Evolutionary conservation across 2,888 invertebrate species (phyloP), one percentile per base, ranked within the genome.

Genomic region (Dolichopus griseipennis): DNA sequence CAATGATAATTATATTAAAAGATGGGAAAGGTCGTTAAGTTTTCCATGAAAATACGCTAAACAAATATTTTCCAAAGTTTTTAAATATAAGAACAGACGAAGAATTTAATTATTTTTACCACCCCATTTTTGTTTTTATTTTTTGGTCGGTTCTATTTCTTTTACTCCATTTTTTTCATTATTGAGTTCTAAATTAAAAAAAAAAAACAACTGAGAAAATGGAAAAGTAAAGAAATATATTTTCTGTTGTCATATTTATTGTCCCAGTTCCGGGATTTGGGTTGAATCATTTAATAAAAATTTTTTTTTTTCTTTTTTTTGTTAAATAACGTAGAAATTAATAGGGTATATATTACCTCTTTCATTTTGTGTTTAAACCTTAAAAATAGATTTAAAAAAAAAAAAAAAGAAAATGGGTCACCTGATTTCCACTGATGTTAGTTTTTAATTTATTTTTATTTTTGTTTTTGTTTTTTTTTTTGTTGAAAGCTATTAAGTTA

Each of bases 201-300:
- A 22, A n/a, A n/a, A n/a, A n/a, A n/a, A n/a, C n/a, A n/a, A n/a
- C n/a, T n/a, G n/a, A n/a, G n/a, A n/a, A n/a, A n/a, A n/a, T n/a
- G 20, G 22, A 22, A 62, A 27, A 27, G 27, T 5, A 27, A 27
- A 27, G 27, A 27, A 27, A 22, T 22, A 27, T n/a, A 18, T 7
- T 33, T 20, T 33, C 34, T 65, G 27, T 37, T 37, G 21, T 65
- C 65, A 18, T 37, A 18, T 33, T 65, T 65, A 65, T 65, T 65
- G 37, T 37, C 10, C n/a, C 34, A 37, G 33, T 37, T 65, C 37
- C 37, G 12, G 37, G 37, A 37, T 37, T 27, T 27, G 27, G 27
- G 27, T 27, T 27, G 27, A 37, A 7, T 37, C 8, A 10, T 37
- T 37, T 37, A 37, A 37, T 37, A n/a, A 2, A 18, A 18, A 15